Conservation (phyloP, 2,888 invertebrate genomes). For the Terebella lapidaria region DNA sequence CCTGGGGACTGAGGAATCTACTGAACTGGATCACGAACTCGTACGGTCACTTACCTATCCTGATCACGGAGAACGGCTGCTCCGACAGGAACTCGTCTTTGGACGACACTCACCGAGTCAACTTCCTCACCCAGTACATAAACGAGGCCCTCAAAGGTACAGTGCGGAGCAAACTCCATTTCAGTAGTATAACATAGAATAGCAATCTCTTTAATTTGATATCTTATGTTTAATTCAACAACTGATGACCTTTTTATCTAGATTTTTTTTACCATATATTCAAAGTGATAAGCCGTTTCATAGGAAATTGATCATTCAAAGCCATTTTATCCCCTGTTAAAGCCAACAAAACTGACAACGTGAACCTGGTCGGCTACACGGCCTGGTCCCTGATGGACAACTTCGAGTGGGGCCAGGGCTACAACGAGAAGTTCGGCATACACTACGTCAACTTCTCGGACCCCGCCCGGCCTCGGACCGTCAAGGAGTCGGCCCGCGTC, state of each 20-base stretch:
- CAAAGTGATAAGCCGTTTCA: too few relatives aligned
- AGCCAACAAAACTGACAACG: constrained; percentile 28
- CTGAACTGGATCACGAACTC: constrained; percentile 21
- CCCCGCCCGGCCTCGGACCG: constrained; percentile 63
- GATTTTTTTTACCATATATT: too few relatives aligned
- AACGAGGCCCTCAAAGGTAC: constrained; percentile 49
- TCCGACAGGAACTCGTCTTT: constrained; percentile 32
- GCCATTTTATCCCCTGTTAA: too few relatives aligned
- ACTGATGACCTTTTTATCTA: too few relatives aligned
- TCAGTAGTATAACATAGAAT: too few relatives aligned
- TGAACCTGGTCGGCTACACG: constrained; percentile 60
- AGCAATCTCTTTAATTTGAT: too few relatives aligned
- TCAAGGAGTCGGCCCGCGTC: constrained; percentile 61
- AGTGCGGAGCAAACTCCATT: too few relatives aligned
- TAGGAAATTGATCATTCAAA: too few relatives aligned
- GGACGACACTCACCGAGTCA: constrained; percentile 36
- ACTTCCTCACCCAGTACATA: constrained; percentile 37
- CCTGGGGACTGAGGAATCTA: not conserved
- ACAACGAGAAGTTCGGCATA: constrained; percentile 66
- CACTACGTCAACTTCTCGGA: constrained; percentile 68
- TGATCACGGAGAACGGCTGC: constrained; percentile 27
- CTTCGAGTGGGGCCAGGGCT: constrained; percentile 74
- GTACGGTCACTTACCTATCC: constrained; percentile 21
- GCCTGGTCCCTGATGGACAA: constrained; percentile 76
- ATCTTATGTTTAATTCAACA: too few relatives aligned